Conservation (phyloP, 2,797 vertebrate genomes). For the Yasuhikotakia modesta region DNA sequence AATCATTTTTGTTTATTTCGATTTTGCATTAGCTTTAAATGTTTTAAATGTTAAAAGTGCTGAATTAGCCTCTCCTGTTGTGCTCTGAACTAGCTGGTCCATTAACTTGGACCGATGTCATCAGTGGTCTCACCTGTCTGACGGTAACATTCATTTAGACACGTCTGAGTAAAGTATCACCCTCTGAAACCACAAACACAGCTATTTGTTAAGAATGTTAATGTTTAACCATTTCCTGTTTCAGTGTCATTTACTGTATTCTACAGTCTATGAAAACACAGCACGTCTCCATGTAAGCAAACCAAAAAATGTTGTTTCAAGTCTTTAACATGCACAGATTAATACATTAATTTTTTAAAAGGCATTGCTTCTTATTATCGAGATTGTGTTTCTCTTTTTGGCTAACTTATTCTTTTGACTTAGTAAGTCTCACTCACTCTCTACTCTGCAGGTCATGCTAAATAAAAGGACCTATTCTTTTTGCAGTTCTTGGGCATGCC, state of each 20-base stretch:
- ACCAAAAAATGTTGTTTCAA: background rate
- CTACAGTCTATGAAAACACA: background rate
- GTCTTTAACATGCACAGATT: no score
- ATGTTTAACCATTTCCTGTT: conserved; percentile 36
- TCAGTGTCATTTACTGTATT: background rate
- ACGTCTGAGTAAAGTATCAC: background rate
- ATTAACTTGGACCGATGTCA: conserved; percentile 39
- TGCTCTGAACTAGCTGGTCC: conserved; percentile 8
- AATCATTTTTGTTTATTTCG: no score
- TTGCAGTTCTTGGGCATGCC: conserved; percentile 48
- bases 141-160: conserved; percentile 5
- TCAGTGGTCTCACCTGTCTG: background rate
- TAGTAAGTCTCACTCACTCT: conserved; percentile 1
- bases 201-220: background rate
- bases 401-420: background rate
- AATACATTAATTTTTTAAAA: background rate
- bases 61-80: background rate
- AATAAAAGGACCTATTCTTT: conserved; percentile 57
- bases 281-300: background rate
- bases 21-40: no score
- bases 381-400: background rate
- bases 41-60: no score
- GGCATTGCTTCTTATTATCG: background rate
- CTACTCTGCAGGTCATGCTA: conserved; percentile 7
- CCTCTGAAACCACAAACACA: conserved; percentile 35